Evolutionary conservation across 2,113 vertebrate genomes (phyloP).

Genomic region (Epinephelus moara): DNA sequence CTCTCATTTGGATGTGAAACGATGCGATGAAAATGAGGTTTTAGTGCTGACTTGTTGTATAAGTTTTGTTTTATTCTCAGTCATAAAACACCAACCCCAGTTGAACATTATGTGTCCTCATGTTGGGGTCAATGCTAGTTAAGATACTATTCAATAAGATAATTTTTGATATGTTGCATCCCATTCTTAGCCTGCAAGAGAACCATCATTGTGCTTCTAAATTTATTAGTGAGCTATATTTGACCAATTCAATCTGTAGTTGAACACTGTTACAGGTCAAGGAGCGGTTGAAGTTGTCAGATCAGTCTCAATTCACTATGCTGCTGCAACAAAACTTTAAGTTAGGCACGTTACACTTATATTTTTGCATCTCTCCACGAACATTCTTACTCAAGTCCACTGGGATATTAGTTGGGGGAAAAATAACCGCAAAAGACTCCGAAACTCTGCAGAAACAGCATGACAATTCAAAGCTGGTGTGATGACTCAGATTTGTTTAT

Average conservation of each 20-base stretch:
- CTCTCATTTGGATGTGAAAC: slow-evolving; percentile 56
- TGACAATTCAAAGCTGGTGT: slow-evolving; percentile 51
- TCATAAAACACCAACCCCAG: slow-evolving; percentile 11
- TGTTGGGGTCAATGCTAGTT: slow-evolving; percentile 25
- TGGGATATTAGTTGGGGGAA: slow-evolving; percentile 12
- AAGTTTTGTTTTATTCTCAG: slow-evolving; percentile 24
- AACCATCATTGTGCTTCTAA: background rate
- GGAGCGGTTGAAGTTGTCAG: background rate
- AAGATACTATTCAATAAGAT: slow-evolving; percentile 17
- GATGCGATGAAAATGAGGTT: slow-evolving; percentile 45
- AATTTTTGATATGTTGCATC: background rate
- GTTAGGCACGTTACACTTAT: background rate
- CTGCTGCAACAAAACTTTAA: slow-evolving; percentile 4
- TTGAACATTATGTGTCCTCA: slow-evolving; percentile 16
- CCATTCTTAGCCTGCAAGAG: background rate
- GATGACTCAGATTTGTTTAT: slow-evolving; percentile 70
- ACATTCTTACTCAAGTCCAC: slow-evolving; percentile 12
- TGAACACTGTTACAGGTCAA: background rate
- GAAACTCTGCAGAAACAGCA: slow-evolving; percentile 37
- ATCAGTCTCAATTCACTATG: background rate
- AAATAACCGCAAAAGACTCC: slow-evolving; percentile 26
- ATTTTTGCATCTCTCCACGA: background rate
- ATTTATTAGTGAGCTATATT: slow-evolving; percentile 4
- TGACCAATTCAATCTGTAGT: background rate
- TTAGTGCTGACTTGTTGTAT: slow-evolving; percentile 38